Conservation (phyloP, 2,888 invertebrate species). For the Carterocephalus palaemon region DNA sequence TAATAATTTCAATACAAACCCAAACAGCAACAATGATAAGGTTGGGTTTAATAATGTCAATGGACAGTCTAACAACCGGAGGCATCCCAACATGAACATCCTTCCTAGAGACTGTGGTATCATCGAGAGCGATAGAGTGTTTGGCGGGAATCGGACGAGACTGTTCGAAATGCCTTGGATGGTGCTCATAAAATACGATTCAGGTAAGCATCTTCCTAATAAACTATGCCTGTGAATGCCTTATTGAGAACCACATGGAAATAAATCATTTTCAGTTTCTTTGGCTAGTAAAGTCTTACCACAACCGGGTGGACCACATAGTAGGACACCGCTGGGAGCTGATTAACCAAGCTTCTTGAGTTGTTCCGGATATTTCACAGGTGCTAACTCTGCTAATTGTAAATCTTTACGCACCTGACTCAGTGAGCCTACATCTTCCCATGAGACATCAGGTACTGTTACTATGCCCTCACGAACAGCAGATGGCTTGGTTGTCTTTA, state of each 20-base stretch:
- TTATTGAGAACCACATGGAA: too few species aligned
- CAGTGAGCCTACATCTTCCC: slow-evolving; percentile 97
- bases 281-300: slow-evolving; percentile 98
- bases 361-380: slow-evolving; percentile 91
- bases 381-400: slow-evolving; percentile 93
- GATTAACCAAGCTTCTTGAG: slow-evolving; percentile 88
- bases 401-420: slow-evolving; percentile 92
- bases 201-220: slow-evolving; percentile 43
- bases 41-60: slow-evolving; percentile 27
- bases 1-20: slow-evolving; percentile 1
- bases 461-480: slow-evolving; percentile 98
- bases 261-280: too few species aligned
- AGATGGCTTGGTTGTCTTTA: slow-evolving; percentile 92
- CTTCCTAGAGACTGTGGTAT: slow-evolving; percentile 77
- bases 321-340: slow-evolving; percentile 91
- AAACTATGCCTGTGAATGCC: background rate
- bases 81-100: slow-evolving; percentile 48
- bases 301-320: slow-evolving; percentile 98
- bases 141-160: slow-evolving; percentile 80
- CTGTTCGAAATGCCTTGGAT: slow-evolving; percentile 87
- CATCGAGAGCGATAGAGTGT: slow-evolving; percentile 74
- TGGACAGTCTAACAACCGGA: slow-evolving; percentile 40
- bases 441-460: slow-evolving; percentile 97
- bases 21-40: slow-evolving; percentile 19
- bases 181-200: slow-evolving; percentile 82